Evolutionary conservation across 2,113 vertebrate genomes (phyloP), one percentile per base, ranked within the genome.

Genomic region (Hypomesus transpacificus): DNA sequence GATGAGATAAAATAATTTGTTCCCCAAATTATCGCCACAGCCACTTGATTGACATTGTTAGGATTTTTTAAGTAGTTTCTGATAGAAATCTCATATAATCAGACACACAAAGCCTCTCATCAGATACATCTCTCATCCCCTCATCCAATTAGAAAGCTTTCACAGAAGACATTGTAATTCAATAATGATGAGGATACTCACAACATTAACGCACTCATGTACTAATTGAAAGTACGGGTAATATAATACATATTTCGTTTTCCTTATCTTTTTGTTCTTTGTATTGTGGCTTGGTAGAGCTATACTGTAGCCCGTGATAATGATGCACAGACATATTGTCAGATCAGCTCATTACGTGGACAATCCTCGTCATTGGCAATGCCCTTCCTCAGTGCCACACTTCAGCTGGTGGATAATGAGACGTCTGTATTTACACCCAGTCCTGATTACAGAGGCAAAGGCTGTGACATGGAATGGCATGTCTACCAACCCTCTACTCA

Each of bases 351-450:
- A 88, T 90, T 89, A 90, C 71, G 82, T 78, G 68, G 71, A 81
- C 79, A 79, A 88, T 84, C 74, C 86, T 85, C 80, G 85, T 87
- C 79, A 76, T 78, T 86, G 83, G 71, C 81, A 82, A 65, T 82
- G 73, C 70, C 81, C 80, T 83, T 66, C 76, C 52, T 70, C 81
- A 53, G 71, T 72, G 59, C 68, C 68, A 74, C 84, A 75, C 82
- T 81, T 69, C 68, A 72, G 74, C 77, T 85, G 70, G 26, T 39
- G 14, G 2, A 64, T 88, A 88, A 90, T 85, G 81, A 87, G 79
- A 84, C 72, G 72, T 83, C 81, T 82, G 79, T 87, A 84, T 89
- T 86, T 85, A 87, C 84, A 82, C 61, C 80, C 64, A 75, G 78
- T 70, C 70, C 80, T 87, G 81, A 86, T 89, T 82, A 86, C 65